Conservation (phyloP, 2,797 vertebrate genomes). For the Sebastes nivosus region DNA sequence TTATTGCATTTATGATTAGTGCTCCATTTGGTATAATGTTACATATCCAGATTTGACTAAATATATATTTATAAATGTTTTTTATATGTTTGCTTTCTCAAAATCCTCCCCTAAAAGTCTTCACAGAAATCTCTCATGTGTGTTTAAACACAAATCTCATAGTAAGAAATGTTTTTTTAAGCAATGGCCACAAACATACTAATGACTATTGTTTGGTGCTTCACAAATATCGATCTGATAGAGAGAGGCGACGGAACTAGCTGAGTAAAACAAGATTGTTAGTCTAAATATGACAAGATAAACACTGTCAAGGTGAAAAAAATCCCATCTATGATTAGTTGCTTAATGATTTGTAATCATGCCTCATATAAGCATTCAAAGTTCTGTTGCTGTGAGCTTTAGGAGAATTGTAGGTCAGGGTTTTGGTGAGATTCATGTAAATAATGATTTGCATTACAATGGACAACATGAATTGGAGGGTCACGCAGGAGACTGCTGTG, state of each 20-base stretch:
- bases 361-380: neutral
- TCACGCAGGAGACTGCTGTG: neutral
- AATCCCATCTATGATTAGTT: neutral
- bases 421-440: neutral
- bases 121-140: neutral
- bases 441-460: neutral
- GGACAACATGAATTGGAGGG: neutral
- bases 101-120: neutral
- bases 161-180: neutral
- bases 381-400: neutral
- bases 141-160: neutral
- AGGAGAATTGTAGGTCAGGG: neutral
- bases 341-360: neutral
- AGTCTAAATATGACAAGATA: neutral
- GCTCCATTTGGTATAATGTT: neutral
- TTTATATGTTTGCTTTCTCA: neutral
- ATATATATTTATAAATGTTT: neutral
- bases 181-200: neutral
- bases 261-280: neutral
- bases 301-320: neutral
- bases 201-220: neutral
- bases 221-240: neutral
- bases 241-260: neutral
- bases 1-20: constrained; percentile 1
- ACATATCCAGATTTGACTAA: neutral